Evolutionary conservation across 2,888 invertebrate species (phyloP), one percentile per base, ranked within the genome.

Genomic region (Spodoptera exigua): DNA sequence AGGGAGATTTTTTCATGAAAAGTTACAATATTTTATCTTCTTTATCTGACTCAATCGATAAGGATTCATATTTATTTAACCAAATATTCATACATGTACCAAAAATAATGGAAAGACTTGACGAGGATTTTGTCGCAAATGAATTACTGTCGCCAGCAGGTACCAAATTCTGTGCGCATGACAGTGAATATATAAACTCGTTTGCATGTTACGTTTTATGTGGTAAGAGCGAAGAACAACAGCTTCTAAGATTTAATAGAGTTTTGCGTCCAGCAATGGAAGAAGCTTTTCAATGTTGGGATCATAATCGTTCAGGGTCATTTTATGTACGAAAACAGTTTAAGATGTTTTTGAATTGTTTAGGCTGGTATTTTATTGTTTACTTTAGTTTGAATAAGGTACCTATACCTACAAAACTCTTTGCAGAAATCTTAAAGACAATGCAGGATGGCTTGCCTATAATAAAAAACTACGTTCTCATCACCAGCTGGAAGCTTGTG

Each of bases 21-120:
- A 80, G 84, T 63, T 87, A 80, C 45, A 74, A 60, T 3, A 81
- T 81, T 70, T 67, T 88, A 10, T 73, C 74, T 41, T 75, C 79
- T 3, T 70, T 86, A 39, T 80, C 83, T 14, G 55, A 69, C 1
- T 77, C 74, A 57, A 55, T 64, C 21, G 69, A 80, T 18, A 74
- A 78, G 36, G 71, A 80, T 52, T 34, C 12, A 0, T 48, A 76
- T 40, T 32, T 80, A 3, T n/a, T n/a, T n/a, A 44, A 67, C 2
- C 27, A 52, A 10, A 62, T 85, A 66, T 64, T 79, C 13, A 3
- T 13, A 3, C 41, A 49, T 12, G 76, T 79, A 5, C 46, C 70
- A 2, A 49, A 57, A 2, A 46, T 84, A 7, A 83, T 88, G 66
- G 78, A 81, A 18, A 56, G 35, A 12, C 66, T 87, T n/a, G 80